These are phyloP conservation scores for Linhomoeus sp. DNA, from an alignment of 2,888 invertebrate species.

Conservation along the genomic window DNA sequence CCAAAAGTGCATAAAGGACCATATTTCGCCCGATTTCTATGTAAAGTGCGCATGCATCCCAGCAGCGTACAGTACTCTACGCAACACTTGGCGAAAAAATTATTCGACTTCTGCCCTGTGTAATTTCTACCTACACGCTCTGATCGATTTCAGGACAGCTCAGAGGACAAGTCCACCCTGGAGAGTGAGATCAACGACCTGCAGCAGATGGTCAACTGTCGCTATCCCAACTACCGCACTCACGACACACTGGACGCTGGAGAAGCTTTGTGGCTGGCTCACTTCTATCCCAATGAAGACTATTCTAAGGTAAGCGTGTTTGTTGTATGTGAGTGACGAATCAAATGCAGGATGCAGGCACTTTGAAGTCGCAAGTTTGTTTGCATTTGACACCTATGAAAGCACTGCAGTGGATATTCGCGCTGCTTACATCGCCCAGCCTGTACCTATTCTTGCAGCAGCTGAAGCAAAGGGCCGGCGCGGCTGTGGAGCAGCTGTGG, in stretches of 20 bases:
- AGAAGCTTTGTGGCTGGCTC: slow-evolving; percentile 4
- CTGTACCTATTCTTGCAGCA: too few relatives aligned
- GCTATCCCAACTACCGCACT: not conserved
- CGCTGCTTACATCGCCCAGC: too few relatives aligned
- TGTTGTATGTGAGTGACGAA: not conserved
- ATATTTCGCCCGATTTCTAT: too few relatives aligned
- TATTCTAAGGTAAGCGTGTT: not conserved
- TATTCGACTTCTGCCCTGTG: too few relatives aligned
- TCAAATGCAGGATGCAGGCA: not conserved
- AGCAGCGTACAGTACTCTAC: too few relatives aligned
- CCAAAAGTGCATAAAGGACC: too few relatives aligned
- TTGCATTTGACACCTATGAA: too few relatives aligned
- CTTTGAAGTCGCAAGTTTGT: too few relatives aligned
- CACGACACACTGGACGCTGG: slow-evolving; percentile 5
- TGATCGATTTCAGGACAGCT: not conserved
- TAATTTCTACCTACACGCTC: not conserved
- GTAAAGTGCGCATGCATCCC: too few relatives aligned
- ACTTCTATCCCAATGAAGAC: slow-evolving; percentile 2
- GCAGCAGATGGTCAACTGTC: not conserved
- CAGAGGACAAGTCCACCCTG: not conserved
- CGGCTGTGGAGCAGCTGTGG: slow-evolving; percentile 1
- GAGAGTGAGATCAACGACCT: not conserved
- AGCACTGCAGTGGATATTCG: too few relatives aligned
- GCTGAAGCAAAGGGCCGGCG: not conserved
- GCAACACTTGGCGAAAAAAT: too few relatives aligned